Evolutionary conservation across 2,888 invertebrate genomes (phyloP).

Genomic region (Heteromyza rotundicornis): DNA sequence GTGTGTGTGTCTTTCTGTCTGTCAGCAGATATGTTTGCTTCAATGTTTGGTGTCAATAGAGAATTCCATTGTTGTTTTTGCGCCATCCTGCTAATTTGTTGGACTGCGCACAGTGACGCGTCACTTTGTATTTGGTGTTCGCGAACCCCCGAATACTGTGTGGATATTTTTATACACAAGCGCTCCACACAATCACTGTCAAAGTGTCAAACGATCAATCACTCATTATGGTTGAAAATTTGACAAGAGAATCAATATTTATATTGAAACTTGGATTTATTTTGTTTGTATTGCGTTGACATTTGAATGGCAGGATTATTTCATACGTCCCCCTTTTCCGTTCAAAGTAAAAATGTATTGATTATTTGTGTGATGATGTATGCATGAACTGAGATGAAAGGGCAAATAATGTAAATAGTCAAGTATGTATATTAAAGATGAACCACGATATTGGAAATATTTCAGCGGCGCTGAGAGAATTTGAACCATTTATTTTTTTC

Average conservation of each 20-base stretch:
- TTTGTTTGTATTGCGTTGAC: slow-evolving; percentile 16
- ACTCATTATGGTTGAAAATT: slow-evolving; percentile 35
- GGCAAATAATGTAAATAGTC: too few relatives aligned
- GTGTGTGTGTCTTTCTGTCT: slow-evolving; percentile 22
- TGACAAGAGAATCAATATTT: slow-evolving; percentile 38
- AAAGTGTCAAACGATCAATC: slow-evolving; percentile 53
- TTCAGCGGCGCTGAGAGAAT: too few relatives aligned
- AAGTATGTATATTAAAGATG: too few relatives aligned
- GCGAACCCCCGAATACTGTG: neutral
- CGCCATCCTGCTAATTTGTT: neutral
- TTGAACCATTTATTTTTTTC: too few relatives aligned
- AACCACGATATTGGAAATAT: too few relatives aligned
- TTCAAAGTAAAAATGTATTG: too few relatives aligned
- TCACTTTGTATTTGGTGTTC: slow-evolving; percentile 17
- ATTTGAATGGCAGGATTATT: slow-evolving; percentile 7
- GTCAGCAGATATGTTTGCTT: slow-evolving; percentile 31
- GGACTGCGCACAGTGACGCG: neutral
- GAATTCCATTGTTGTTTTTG: neutral
- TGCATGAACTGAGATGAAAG: too few relatives aligned
- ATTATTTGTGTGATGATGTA: too few relatives aligned
- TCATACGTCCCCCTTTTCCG: too few relatives aligned
- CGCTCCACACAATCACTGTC: slow-evolving; percentile 36
- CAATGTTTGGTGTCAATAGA: neutral
- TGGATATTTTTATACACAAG: neutral
- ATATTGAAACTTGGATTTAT: slow-evolving; percentile 17